Base-by-base conservation (phyloP, 2,888 invertebrate genomes). In the Hirtodrosophila cameraria region DNA sequence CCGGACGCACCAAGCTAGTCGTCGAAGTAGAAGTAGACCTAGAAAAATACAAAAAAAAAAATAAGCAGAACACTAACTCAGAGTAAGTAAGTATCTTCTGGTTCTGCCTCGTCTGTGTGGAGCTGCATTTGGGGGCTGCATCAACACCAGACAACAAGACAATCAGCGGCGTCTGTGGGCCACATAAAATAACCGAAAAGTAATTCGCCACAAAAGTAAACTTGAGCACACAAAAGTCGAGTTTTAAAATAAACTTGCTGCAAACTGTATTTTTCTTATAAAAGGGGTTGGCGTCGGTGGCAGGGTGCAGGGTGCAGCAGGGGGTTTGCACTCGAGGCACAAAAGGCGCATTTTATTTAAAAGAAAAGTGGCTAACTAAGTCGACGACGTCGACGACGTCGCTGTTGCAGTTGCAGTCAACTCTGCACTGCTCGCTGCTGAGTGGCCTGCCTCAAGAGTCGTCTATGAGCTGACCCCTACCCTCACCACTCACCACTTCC, bases 301-400 rank as follows among this genome's bases (percentile, higher is more conserved):
- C 5, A 8, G 4, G 7, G 18, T 35, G 31, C 7, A 3, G 38
- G 33, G 16, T 6, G 27, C 23, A 33, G 43, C 30, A 36, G 41
- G 11, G 20, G n/a, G n/a, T n/a, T n/a, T n/a, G 46, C 64, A 78
- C 86, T 85, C 50, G 68, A 82, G 66, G 72, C 80, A 85, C 80
- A 80, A 80, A 80, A 83, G 80, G 80, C 79, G 68, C 67, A 70
- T 86, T 86, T 80, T 70, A 63, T 68, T 83, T 75, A 68, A 74
- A 75, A 79, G 83, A 83, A 83, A 82, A 82, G 81, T 82, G 86
- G 81, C 81, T 82, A 82, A 82, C 81, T 82, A 86, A 82, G 86
- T 83, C 86, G 72, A 60, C 64, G 75, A 62, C 68, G 62, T 36
- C 31, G 53, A 12, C 41, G 18, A 9, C 53, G 13, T 13, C 28